Evolutionary conservation across 2,797 vertebrate genomes (phyloP), one percentile per base, ranked within the genome.

Genomic region (Typhlichthys subterraneus): DNA sequence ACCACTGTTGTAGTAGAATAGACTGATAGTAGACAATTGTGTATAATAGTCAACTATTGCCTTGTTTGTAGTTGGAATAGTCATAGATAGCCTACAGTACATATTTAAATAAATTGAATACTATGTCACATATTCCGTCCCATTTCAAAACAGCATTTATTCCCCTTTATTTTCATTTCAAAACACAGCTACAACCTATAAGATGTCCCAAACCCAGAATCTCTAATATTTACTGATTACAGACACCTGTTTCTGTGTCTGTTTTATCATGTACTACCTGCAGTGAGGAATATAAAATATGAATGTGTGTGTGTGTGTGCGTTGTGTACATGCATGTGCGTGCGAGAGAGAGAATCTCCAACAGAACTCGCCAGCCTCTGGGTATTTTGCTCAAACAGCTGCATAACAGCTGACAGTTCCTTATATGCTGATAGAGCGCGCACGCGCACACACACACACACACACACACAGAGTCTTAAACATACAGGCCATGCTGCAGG

Each of bases 311-410:
- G 46, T 48, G 31, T 38, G 17, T 23, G 50, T 29, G 17, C 13
- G 5, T 48, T 48, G 47, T 48, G 12, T 12, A 19, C 4, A 29
- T 12, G 57, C 11, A 29, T 14, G 53, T 7, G 23, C 23, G 59
- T 55, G 65, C 38, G 52, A n/a, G 19, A 10, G 46, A 7, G 2
- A 59, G 46, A 15, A 61, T 60, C 48, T 66, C 57, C 13, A 66
- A 53, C 11, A 53, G 53, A 19, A 67, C 29, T 29, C 59, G 48
- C 42, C 48, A 70, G 53, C 50, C 59, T 57, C 49, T 65, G 67
- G 59, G 49, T 77, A 75, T 77, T 76, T 51, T 70, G 77, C 65
- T 80, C 71, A 85, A 84, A 87, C 76, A 81, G 83, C 80, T 87
- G 82, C 82, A 81, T 68, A 76, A 76, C 80, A 85, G 81, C 80